phyloP scores from a whole-genome alignment of 2,797 vertebrate genomes.

The Rhabdophis nuchalis region DNA sequence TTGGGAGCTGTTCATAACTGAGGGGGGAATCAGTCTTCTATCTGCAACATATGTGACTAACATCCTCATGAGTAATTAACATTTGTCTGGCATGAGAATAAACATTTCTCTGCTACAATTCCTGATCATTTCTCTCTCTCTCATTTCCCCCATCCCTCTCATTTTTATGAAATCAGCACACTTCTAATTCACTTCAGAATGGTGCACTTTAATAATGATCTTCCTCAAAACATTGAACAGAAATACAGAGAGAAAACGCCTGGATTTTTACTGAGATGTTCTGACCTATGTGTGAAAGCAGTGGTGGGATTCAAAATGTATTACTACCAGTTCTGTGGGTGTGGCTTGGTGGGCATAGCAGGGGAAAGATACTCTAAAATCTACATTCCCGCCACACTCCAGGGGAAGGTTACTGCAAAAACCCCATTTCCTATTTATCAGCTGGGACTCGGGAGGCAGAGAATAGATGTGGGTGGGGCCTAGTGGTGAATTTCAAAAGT shows the following conservation, averaged over 20 bases:
- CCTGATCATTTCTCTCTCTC: slow-evolving; percentile 23
- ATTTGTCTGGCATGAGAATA: slow-evolving; percentile 48
- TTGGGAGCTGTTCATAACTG: slow-evolving; percentile 7
- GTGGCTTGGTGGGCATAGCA: too few relatives aligned
- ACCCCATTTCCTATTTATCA: too few relatives aligned
- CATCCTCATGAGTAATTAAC: slow-evolving; percentile 21
- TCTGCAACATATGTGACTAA: slow-evolving; percentile 25
- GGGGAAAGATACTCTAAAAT: too few relatives aligned
- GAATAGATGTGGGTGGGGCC: too few relatives aligned
- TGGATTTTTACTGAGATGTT: slow-evolving; percentile 45
- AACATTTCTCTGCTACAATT: slow-evolving; percentile 42
- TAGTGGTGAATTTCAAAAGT: too few relatives aligned
- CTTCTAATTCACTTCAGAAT: slow-evolving; percentile 52
- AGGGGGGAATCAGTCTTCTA: slow-evolving; percentile 1
- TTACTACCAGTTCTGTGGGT: too few relatives aligned
- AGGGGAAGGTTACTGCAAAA: too few relatives aligned
- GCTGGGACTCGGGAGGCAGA: too few relatives aligned
- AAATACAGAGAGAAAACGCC: slow-evolving; percentile 48
- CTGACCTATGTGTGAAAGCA: slow-evolving; percentile 5
- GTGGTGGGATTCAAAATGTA: too few relatives aligned
- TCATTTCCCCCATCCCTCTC: slow-evolving; percentile 3
- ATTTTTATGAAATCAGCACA: slow-evolving; percentile 58
- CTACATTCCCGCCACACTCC: too few relatives aligned
- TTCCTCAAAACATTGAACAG: slow-evolving; percentile 51
- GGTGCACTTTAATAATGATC: slow-evolving; percentile 40